Base-by-base conservation (phyloP, 2,888 invertebrate species). In the Dinocampus coccinellae region DNA sequence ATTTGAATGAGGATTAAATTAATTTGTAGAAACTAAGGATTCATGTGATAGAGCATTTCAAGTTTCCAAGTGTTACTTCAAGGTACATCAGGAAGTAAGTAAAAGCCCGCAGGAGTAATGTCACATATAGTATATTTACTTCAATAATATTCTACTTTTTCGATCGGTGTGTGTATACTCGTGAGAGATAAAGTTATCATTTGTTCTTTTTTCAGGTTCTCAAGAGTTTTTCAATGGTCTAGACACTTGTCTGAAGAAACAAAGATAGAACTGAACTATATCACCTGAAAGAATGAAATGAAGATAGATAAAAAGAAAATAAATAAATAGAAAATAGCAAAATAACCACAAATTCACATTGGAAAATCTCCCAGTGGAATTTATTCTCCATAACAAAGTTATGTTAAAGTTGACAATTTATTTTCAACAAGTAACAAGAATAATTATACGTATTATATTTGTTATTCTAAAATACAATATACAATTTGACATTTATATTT, bases 41-140 rank as follows among this genome's bases (percentile, higher is more conserved):
- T 60, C 73, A 10, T 85, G 85, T 65, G 84, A 85, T 66, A 85
- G 78, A 73, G 84, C 83, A 6, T 85, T 80, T 57, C 77, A 79
- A 72, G 77, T 85, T 24, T 80, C 80, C 13, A 80, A 79, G 57
- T 85, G 85, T 77, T 84, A 79, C 71, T 76, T 82, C 69, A 74
- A 77, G 69, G 63, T 47, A 26, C 77, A 84, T 39, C 83, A 83
- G 0, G 77, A 82, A 78, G 85, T 85, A 75, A 75, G 70, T 69
- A 66, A 55, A 60, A 66, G 29, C n/a, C 11, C 29, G 58, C 53
- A 53, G 7, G 34, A 53, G 13, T 4, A 47, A 47, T 47, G 16
- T 16, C n/a, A 16, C 16, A 47, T 7, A 1, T 2, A 47, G 47
- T 47, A n/a, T 16, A 20, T 7, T 16, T 47, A 33, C 34, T 55